A percentile compares a stretch with the other conserved stretches of the same genome.
phyloP scores from a whole-genome alignment of 2,888 invertebrate species.

The Cephus sareptanus region DNA sequence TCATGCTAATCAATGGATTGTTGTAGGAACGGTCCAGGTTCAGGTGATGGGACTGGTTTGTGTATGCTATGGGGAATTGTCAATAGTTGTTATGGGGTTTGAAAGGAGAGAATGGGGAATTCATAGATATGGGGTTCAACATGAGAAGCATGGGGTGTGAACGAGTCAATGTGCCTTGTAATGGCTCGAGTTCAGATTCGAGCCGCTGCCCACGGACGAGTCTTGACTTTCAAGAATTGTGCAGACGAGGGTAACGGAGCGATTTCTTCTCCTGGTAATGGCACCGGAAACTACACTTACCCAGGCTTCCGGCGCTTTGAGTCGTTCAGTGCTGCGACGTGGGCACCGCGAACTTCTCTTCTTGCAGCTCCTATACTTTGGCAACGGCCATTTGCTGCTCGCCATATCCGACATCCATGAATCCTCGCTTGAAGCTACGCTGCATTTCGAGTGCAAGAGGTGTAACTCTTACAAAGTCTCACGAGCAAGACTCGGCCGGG shows the following conservation, averaged over 20 bases:
- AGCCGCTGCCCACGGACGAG: constrained; percentile 1
- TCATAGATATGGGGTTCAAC: neutral
- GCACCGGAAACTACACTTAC: constrained; percentile 60
- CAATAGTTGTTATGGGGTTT: neutral
- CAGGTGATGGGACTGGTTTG: neutral
- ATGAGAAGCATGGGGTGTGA: neutral
- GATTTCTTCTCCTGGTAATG: constrained; percentile 48
- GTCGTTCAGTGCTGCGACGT: constrained; percentile 30
- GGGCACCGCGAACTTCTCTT: constrained; percentile 14
- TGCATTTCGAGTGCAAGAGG: neutral
- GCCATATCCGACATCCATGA: constrained; percentile 50
- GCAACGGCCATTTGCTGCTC: constrained; percentile 38
- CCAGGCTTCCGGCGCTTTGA: constrained; percentile 51
- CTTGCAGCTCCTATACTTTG: constrained; percentile 28
- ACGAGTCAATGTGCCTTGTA: constrained; percentile 1
- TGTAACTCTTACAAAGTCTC: neutral
- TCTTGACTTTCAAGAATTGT: constrained; percentile 21
- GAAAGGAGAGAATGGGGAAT: neutral
- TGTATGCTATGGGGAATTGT: neutral
- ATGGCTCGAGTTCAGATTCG: neutral
- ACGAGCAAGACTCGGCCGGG: neutral
- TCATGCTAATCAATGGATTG: neutral
- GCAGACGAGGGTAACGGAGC: constrained; percentile 40
- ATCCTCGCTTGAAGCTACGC: constrained; percentile 25
- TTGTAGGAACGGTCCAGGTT: neutral